Evolutionary conservation across 1,140 invertebrate genomes (phyloP).

Genomic region (Nomia melanderi): DNA sequence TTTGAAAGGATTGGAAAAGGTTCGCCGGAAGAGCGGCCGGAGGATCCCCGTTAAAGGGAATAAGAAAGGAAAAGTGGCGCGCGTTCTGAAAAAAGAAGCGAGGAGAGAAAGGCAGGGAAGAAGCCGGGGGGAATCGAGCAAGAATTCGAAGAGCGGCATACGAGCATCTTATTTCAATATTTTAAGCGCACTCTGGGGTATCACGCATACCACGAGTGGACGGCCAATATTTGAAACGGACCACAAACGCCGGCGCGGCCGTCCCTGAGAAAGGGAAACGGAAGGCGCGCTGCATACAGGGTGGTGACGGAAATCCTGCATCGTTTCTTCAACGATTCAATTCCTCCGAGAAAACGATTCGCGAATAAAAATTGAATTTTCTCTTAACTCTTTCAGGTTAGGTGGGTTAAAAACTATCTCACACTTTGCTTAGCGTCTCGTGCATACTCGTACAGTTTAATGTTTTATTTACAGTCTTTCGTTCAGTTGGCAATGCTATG

Average conservation of each 20-base stretch:
- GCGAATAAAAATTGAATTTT: too few relatives aligned
- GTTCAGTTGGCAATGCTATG: too few relatives aligned
- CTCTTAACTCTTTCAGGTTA: too few relatives aligned
- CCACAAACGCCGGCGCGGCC: conserved; percentile 46
- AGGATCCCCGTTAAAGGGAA: too few relatives aligned
- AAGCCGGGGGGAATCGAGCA: conserved; percentile 1
- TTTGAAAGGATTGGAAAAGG: too few relatives aligned
- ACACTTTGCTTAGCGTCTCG: too few relatives aligned
- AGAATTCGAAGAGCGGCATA: conserved; percentile 54
- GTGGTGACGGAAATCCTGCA: not conserved
- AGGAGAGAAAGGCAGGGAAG: conserved; percentile 1
- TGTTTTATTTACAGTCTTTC: too few relatives aligned
- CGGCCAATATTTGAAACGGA: conserved; percentile 68
- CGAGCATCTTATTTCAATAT: conserved; percentile 70
- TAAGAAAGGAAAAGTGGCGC: conserved; percentile 31
- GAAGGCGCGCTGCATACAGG: not conserved
- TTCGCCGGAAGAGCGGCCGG: too few relatives aligned
- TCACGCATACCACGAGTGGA: conserved; percentile 65
- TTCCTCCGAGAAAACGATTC: not conserved
- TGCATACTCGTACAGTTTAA: too few relatives aligned
- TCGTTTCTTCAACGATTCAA: not conserved
- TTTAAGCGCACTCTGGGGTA: conserved; percentile 67
- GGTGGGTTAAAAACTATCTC: too few relatives aligned
- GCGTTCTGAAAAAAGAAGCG: conserved; percentile 31
- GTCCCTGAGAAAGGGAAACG: conserved; percentile 36